These are phyloP conservation scores for Varecia variegata DNA, from an alignment of 2,797 vertebrate genomes.

Conservation along the genomic window DNA sequence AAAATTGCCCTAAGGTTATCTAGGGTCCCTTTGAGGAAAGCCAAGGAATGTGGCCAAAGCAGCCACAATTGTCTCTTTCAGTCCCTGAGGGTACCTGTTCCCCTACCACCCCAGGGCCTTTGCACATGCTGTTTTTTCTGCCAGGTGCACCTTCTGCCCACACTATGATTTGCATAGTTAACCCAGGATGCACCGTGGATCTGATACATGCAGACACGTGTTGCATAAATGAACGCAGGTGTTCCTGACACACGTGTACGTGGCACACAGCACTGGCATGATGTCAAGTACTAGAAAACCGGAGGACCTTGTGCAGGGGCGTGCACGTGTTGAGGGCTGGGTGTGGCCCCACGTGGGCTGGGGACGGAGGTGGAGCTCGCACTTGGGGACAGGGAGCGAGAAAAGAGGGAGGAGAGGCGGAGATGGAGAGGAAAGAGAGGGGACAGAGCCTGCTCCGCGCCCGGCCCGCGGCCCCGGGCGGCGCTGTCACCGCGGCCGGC, in stretches of 20 bases:
- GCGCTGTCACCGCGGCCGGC: constrained; percentile 78
- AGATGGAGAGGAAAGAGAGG: not conserved
- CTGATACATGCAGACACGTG: accelerated
- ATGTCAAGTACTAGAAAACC: not conserved
- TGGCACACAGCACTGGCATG: not conserved
- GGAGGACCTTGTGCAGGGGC: too few relatives aligned
- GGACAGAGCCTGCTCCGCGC: too few relatives aligned
- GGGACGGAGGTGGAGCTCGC: not conserved
- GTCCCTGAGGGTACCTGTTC: not conserved
- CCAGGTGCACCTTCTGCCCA: not conserved
- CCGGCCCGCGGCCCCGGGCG: constrained; percentile 52
- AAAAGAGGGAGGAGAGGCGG: not conserved
- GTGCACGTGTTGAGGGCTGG: not conserved
- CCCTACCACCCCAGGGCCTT: constrained; percentile 23
- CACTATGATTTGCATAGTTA: not conserved
- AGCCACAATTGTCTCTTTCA: not conserved
- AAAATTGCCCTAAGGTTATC: not conserved
- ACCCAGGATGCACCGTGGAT: too few relatives aligned
- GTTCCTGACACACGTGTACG: not conserved
- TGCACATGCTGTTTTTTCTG: not conserved
- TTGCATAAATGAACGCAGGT: too few relatives aligned
- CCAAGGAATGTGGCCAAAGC: not conserved
- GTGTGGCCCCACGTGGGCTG: too few relatives aligned
- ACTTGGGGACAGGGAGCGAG: not conserved
- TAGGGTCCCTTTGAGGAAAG: not conserved